These are phyloP conservation scores for Acestrorhynchus altus DNA, from an alignment of 2,797 vertebrate species.

Conservation along the genomic window DNA sequence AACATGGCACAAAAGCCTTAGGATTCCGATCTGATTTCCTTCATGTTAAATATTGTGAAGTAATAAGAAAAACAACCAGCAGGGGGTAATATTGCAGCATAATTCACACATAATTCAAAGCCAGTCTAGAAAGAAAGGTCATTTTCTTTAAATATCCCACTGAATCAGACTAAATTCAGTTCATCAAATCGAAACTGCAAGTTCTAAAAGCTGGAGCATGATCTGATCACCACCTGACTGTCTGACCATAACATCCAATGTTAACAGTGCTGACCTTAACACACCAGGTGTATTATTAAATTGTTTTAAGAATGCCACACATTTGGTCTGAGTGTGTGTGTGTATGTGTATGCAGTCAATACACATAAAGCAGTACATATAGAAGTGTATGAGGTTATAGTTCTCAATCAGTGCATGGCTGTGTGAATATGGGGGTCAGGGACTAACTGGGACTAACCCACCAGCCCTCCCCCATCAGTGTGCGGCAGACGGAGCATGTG, in stretches of 20 bases:
- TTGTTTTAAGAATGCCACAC: not conserved
- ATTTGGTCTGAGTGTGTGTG: not conserved
- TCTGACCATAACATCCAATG: not conserved
- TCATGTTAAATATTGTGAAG: slow-evolving; percentile 19
- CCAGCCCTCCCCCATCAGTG: slow-evolving; percentile 13
- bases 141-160: slow-evolving; percentile 21
- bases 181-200: slow-evolving; percentile 20
- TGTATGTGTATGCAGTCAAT: not conserved
- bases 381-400: not conserved
- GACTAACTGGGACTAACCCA: slow-evolving; percentile 22
- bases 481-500: slow-evolving; percentile 28
- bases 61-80: slow-evolving; percentile 15
- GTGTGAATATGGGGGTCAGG: slow-evolving; percentile 41
- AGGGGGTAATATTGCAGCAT: slow-evolving; percentile 44
- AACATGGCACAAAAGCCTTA: too few species aligned
- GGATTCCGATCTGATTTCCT: not conserved
- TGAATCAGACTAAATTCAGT: slow-evolving; percentile 8
- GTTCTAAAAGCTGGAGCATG: not conserved
- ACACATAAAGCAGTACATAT: slow-evolving; percentile 9
- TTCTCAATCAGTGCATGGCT: slow-evolving; percentile 13
- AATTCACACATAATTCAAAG: slow-evolving; percentile 28
- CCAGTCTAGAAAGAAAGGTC: not conserved
- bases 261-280: not conserved
- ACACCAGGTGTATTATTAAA: not conserved
- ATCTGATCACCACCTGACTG: not conserved